Evolutionary conservation across 2,113 vertebrate genomes (phyloP).

Genomic region (Labrus mixtus): DNA sequence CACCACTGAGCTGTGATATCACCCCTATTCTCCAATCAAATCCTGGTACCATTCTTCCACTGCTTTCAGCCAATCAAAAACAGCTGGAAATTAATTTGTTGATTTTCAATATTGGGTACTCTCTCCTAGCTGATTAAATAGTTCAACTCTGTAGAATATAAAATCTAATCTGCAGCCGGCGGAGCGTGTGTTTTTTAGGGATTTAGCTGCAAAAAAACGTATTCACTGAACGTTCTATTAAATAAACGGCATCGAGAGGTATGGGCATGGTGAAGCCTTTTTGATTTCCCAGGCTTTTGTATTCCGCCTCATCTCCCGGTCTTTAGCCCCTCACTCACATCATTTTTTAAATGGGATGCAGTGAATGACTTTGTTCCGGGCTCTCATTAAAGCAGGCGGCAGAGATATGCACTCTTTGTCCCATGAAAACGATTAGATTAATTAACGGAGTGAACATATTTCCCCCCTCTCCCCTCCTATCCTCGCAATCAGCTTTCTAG

Average conservation of each 20-base stretch:
- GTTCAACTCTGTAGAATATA: not conserved
- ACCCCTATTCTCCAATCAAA: slow-evolving; percentile 69
- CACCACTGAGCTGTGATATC: slow-evolving; percentile 80
- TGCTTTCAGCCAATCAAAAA: slow-evolving; percentile 59
- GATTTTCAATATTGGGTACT: slow-evolving; percentile 40
- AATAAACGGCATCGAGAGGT: slow-evolving; percentile 32
- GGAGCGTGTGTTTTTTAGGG: not conserved
- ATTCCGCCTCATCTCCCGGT: slow-evolving; percentile 36
- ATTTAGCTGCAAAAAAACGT: slow-evolving; percentile 2
- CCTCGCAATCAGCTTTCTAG: slow-evolving; percentile 63
- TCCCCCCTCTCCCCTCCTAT: slow-evolving; percentile 56
- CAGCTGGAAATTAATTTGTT: slow-evolving; percentile 53
- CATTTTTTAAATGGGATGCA: slow-evolving; percentile 60
- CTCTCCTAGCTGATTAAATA: slow-evolving; percentile 51
- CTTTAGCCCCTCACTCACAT: slow-evolving; percentile 42
- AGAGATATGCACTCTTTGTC: slow-evolving; percentile 75
- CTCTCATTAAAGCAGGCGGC: slow-evolving; percentile 73
- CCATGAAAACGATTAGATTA: slow-evolving; percentile 79
- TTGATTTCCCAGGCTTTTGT: slow-evolving; percentile 33
- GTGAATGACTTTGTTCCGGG: slow-evolving; percentile 74
- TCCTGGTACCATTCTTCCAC: slow-evolving; percentile 26
- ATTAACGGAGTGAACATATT: slow-evolving; percentile 80
- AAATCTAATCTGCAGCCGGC: not conserved
- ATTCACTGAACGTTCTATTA: slow-evolving; percentile 18
- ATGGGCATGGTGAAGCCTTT: slow-evolving; percentile 17